Evolutionary conservation across 2,888 invertebrate genomes (phyloP), one percentile per base, ranked within the genome.

Genomic region (Rhogogaster chlorosoma): DNA sequence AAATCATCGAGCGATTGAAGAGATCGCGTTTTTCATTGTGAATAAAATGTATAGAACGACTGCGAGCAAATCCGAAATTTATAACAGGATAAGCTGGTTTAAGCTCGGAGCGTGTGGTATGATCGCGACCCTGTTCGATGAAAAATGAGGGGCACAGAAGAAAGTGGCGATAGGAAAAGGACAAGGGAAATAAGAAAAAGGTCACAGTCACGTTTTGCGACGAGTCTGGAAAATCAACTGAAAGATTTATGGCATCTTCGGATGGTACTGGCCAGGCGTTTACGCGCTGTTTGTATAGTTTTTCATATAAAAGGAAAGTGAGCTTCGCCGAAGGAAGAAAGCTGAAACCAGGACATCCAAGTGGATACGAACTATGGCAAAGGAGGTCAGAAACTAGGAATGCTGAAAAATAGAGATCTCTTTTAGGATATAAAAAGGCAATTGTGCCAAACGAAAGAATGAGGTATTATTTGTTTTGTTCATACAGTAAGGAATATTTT

Each of bases 21-120:
- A 77, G 77, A n/a, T 84, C 71, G 49, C 57, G 57, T 84, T 85
- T 77, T 77, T 77, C 53, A 26, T 77, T 77, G 29, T 49, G 29
- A 73, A 42, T 73, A 42, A 38, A 71, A 88, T 87, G 88, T 88
- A 88, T 83, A 86, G 85, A 85, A 38, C 84, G 75, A 83, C 84
- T 84, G 75, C 9, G 78, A 80, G 87, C 87, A 86, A 89, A 88
- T 89, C 86, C 86, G 75, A 88, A 89, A 89, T 89, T 89, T 89
- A 90, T 89, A 87, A 88, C 88, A 75, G 88, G 87, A 89, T 89
- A 87, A 88, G 84, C 87, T 85, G 87, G 84, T 85, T 88, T 86
- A 86, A 88, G 87, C 84, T 87, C 80, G 77, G 71, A 75, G 84
- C 83, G 86, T 82, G 83, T 22, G 85, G 83, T 61, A 36, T 38